Conservation (phyloP, 2,797 vertebrate species). For the Phoebastria nigripes region DNA sequence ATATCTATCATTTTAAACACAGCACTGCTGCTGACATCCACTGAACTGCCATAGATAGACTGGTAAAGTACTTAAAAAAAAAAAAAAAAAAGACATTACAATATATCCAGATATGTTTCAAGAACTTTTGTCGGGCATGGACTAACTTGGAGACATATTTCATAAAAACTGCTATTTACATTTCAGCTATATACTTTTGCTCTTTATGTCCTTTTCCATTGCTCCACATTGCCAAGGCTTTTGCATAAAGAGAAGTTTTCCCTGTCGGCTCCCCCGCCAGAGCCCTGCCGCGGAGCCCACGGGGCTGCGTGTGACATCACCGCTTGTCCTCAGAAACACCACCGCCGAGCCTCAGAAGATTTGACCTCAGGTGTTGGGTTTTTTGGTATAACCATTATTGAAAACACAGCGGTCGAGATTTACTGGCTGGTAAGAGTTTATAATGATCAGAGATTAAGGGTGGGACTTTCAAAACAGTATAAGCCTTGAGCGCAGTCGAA, state of each 20-base stretch:
- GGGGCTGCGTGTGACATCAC: constrained; percentile 36
- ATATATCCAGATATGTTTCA: constrained; percentile 62
- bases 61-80: constrained; percentile 69
- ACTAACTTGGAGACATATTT: constrained; percentile 45
- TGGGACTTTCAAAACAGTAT: constrained; percentile 51
- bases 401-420: constrained; percentile 25
- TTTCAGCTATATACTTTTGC: constrained; percentile 25
- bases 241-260: constrained; percentile 45
- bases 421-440: constrained; percentile 56
- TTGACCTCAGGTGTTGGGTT: constrained; percentile 40
- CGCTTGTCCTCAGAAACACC: constrained; percentile 45
- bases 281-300: background rate
- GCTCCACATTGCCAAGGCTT: constrained; percentile 34
- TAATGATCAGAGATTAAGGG: constrained; percentile 37
- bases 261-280: background rate
- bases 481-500: constrained; percentile 13
- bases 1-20: constrained; percentile 65
- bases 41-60: constrained; percentile 33
- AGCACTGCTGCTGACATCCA: constrained; percentile 27
- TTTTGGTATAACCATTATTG: constrained; percentile 29
- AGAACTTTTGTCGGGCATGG: constrained; percentile 50
- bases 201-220: constrained; percentile 57
- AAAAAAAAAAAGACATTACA: constrained; percentile 22
- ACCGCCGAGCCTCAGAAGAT: background rate
- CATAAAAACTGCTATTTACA: constrained; percentile 58